Evolutionary conservation across 2,888 invertebrate species (phyloP), one percentile per base, ranked within the genome.

Genomic region (Molanna angustata): DNA sequence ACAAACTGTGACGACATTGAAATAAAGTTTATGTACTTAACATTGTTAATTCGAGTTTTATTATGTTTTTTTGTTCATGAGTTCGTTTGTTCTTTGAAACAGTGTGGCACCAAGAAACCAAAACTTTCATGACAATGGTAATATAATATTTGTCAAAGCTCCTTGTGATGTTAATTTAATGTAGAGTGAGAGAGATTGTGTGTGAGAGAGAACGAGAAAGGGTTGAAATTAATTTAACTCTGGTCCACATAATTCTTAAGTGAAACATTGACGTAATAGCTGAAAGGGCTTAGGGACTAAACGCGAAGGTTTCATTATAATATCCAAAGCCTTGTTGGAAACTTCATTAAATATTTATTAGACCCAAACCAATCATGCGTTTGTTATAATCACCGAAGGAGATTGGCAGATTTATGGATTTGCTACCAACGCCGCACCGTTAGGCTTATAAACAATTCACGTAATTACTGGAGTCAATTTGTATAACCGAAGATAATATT

Each of bases 181-280:
- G n/a, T n/a, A n/a, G n/a, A n/a, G n/a, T 35, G 39, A 37, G 32
- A 52, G 52, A 52, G 48, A 31, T 52, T 49, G 39, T 19, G 11
- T 20, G 42, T 19, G 20, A 42, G 49, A 56, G 40, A 22, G 48
- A 49, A 52, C 33, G 31, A 11, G 46, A 55, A 55, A 43, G 52
- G 55, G 48, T 41, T 45, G 18, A 58, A 55, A 58, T 58, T 58
- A 55, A 58, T 52, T 58, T 55, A 55, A 45, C 33, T 21, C 32
- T 21, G 42, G 33, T 45, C 51, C n/a, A 55, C 52, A 47, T 56
- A 54, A 58, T 58, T 39, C 58, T 54, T 47, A 56, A 56, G 52
- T 51, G 58, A 50, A 58, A 58, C 58, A 58, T 58, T 58, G 53
- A 58, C 58, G 54, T 20, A 58, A 56, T 49, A 42, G 56, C 58